Evolutionary conservation across 2,797 vertebrate genomes (phyloP).

Genomic region (Taenioides sp.): DNA sequence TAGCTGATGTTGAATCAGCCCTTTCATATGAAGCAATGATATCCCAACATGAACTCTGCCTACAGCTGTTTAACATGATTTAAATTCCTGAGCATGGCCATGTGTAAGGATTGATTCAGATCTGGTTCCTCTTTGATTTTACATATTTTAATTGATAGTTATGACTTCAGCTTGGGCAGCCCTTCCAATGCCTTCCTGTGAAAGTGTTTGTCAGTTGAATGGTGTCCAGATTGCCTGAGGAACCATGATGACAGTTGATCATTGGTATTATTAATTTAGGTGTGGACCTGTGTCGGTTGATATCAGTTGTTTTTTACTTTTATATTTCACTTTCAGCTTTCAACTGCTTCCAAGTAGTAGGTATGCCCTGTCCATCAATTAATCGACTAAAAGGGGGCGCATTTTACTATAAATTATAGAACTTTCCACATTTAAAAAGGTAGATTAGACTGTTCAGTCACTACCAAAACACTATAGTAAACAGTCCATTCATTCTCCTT

Average conservation of each 20-base stretch:
- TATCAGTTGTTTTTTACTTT: neutral
- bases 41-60: neutral
- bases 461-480: too few relatives aligned
- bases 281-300: slow-evolving; percentile 15
- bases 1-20: neutral
- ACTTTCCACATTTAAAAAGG: too few relatives aligned
- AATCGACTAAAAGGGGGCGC: too few relatives aligned
- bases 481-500: too few relatives aligned
- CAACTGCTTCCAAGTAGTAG: neutral
- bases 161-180: neutral
- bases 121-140: neutral
- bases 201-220: slow-evolving; percentile 32
- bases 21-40: neutral
- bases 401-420: too few relatives aligned
- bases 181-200: slow-evolving; percentile 17
- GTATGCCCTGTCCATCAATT: too few relatives aligned
- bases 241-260: slow-evolving; percentile 10
- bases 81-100: neutral
- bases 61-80: neutral
- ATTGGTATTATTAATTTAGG: slow-evolving; percentile 36
- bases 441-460: too few relatives aligned
- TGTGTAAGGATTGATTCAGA: neutral
- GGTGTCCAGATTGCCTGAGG: slow-evolving; percentile 27
- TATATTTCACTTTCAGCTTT: neutral
- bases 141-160: neutral